Percentiles rank a stretch among this genome's conserved stretches.
phyloP scores from a whole-genome alignment of 2,797 vertebrate genomes.

The Cirrhinus molitorella region DNA sequence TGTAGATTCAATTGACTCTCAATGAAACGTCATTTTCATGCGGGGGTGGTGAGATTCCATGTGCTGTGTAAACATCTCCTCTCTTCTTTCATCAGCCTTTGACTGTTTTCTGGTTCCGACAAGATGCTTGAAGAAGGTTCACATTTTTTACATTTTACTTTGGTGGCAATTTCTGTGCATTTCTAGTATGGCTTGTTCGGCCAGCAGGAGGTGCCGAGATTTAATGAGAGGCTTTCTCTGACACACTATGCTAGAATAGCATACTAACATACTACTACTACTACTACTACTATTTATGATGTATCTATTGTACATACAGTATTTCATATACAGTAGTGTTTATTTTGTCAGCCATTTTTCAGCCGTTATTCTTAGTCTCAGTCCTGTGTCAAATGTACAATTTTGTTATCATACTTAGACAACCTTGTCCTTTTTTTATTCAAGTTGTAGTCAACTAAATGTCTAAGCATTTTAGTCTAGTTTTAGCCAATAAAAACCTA shows the following conservation, averaged over 20 bases:
- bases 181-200: slow-evolving; percentile 28
- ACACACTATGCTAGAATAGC: neutral
- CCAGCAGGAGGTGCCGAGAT: slow-evolving; percentile 15
- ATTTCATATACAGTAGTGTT: neutral
- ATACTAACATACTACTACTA: neutral
- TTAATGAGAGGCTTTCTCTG: neutral
- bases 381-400: no score
- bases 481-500: no score
- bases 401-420: no score
- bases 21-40: neutral
- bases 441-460: no score
- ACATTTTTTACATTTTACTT: slow-evolving; percentile 36
- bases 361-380: no score
- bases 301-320: neutral
- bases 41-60: neutral
- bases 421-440: no score
- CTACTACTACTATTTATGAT: neutral
- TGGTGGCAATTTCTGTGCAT: neutral
- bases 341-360: no score
- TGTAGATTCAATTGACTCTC: neutral
- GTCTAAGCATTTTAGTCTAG: no score
- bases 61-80: neutral
- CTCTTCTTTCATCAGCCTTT: slow-evolving; percentile 14
- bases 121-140: neutral
- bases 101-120: neutral